Evolutionary conservation across 1,140 invertebrate genomes (phyloP), one percentile per base, ranked within the genome.

Genomic region (Bradynema listronoti): DNA sequence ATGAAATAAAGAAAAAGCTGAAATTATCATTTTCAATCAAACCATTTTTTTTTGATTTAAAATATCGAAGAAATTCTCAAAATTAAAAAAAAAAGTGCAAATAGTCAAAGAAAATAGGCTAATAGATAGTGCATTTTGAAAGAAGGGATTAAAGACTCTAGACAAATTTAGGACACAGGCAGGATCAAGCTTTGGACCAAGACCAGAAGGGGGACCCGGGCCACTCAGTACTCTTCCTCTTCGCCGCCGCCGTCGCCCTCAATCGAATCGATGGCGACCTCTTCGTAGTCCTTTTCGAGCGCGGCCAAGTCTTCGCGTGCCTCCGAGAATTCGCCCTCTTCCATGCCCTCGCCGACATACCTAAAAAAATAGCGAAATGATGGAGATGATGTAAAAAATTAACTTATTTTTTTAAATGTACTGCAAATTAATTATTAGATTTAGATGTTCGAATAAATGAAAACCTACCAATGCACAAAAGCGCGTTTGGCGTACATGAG

Each of bases 271-370:
- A 69, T 36, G 16, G 32, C 45, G 33, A 69, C 68, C 51, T 69
- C 67, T 51, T 72, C 67, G 45, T 69, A 69, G 41, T 69, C 67
- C 22, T 63, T 73, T 32, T 69, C 67, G 5, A 69, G 52, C 30
- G 68, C 67, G n/a, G 87, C 87, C 72, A 89, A 80, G 84, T 89
- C 88, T 80, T 90, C 88, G 69, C 87, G 84, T 45, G 88, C 88
- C 79, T 90, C 88, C 1, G 85, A 86, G 81, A 90, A 90, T 79
- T 88, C 87, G 42, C 86, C 86, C 78, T 88, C 86, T 78, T 89
- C 87, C 86, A 88, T 88, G 74, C 87, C 87, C 82, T 89, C 87
- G 61, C 86, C 86, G 19, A 88, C 86, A 39, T 73, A 58, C 53
- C 53, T 56, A n/a, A 43, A 49, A n/a, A n/a, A n/a, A n/a, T n/a